Evolutionary conservation across 2,888 invertebrate species (phyloP).

Genomic region (Choreutis nemorana): DNA sequence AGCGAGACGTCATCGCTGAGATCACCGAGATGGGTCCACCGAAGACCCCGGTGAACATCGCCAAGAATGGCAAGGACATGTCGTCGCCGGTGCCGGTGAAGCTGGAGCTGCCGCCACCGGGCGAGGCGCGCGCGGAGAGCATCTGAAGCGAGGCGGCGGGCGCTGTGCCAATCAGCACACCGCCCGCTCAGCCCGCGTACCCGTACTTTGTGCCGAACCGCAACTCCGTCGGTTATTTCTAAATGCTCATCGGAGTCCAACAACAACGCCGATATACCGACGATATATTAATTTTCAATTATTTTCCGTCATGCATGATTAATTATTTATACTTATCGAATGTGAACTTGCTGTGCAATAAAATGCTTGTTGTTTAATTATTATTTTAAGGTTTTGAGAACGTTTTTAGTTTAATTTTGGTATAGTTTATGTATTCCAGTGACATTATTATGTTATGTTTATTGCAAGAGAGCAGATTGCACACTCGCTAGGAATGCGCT

Average conservation of each 20-base stretch:
- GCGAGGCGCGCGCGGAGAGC: conserved; percentile 67
- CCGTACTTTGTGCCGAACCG: conserved; percentile 54
- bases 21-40: conserved; percentile 54
- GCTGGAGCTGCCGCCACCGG: conserved; percentile 69
- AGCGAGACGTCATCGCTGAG: conserved; percentile 65
- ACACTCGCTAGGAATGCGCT: conserved; percentile 5
- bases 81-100: conserved; percentile 71
- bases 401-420: conserved; percentile 28
- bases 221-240: conserved; percentile 48
- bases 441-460: conserved; percentile 21
- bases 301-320: background rate
- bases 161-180: conserved; percentile 32
- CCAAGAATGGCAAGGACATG: conserved; percentile 50
- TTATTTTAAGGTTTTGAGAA: conserved; percentile 42
- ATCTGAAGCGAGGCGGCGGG: conserved; percentile 62
- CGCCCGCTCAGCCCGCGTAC: conserved; percentile 48
- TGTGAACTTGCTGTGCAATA: conserved; percentile 62
- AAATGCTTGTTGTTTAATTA: conserved; percentile 60
- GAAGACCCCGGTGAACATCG: conserved; percentile 34
- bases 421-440: conserved; percentile 29
- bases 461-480: conserved; percentile 9
- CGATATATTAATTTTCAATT: background rate
- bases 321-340: conserved; percentile 30
- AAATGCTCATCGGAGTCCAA: conserved; percentile 17
- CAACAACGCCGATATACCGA: conserved; percentile 10